Conservation (phyloP, 2,113 vertebrate genomes). For the Ptilonorhynchus violaceus region DNA sequence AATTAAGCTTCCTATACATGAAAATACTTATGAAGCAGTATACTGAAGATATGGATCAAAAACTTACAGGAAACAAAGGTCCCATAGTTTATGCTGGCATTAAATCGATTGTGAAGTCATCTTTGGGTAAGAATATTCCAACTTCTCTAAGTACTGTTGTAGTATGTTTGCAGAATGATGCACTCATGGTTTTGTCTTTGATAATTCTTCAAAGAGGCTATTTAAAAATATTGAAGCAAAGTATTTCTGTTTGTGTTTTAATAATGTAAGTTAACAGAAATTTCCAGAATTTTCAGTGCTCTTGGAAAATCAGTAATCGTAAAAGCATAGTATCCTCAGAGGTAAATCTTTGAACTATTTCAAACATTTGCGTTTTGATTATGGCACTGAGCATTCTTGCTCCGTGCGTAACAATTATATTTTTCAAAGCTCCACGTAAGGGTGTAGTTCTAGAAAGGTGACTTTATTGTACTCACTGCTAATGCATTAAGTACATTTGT, state of each 20-base stretch:
- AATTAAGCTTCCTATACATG: constrained; percentile 81
- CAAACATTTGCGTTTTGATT: background rate
- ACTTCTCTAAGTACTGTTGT: background rate
- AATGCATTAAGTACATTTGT: background rate
- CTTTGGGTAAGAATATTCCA: constrained; percentile 83
- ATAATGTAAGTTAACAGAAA: background rate
- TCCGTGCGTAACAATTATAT: background rate
- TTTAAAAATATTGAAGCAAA: background rate
- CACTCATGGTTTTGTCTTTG: background rate
- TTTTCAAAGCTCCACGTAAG: background rate
- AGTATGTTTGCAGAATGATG: background rate
- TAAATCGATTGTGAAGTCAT: constrained; percentile 93
- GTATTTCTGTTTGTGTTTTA: background rate
- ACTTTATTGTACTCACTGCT: background rate
- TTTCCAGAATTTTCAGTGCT: background rate
- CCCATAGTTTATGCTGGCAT: constrained; percentile 92
- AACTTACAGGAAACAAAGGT: constrained; percentile 88
- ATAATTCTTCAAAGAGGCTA: background rate
- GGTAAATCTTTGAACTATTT: background rate
- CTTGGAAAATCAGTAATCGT: background rate
- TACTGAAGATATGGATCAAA: constrained; percentile 92
- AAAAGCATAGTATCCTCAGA: background rate
- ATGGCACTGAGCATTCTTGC: background rate
- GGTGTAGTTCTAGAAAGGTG: background rate
- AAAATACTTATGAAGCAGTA: constrained; percentile 98